Conservation (phyloP, 1,140 invertebrate genomes). For the Drosophila melanica region DNA sequence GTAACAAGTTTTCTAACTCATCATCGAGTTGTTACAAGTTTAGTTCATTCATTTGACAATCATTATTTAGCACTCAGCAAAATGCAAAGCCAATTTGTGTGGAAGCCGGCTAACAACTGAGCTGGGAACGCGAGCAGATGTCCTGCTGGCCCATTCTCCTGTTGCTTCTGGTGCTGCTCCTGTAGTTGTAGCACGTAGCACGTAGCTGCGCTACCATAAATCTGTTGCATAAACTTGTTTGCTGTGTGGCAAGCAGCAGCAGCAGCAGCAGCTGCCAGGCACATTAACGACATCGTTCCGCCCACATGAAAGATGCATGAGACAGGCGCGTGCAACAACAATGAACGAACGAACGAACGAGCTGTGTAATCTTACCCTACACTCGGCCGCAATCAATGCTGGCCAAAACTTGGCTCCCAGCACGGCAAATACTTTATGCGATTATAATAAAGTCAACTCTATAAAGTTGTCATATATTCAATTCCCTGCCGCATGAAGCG, state of each 20-base stretch:
- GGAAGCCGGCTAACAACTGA: slow-evolving; percentile 12
- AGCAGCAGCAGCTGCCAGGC: slow-evolving; percentile 32
- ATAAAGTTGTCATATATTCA: slow-evolving; percentile 81
- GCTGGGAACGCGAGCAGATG: slow-evolving; percentile 45
- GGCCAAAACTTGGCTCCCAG: slow-evolving; percentile 29
- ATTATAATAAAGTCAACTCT: slow-evolving; percentile 79
- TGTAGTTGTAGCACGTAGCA: slow-evolving; percentile 45
- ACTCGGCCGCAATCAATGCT: slow-evolving; percentile 6
- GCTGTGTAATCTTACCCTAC: slow-evolving; percentile 3
- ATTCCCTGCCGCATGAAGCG: slow-evolving; percentile 58
- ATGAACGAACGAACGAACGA: slow-evolving; percentile 20
- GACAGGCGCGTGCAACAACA: slow-evolving; percentile 42
- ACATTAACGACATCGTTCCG: slow-evolving; percentile 57
- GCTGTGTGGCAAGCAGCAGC: slow-evolving; percentile 1
- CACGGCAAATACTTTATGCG: slow-evolving; percentile 74
- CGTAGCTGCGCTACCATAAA: slow-evolving; percentile 68
- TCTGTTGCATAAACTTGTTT: slow-evolving; percentile 75
- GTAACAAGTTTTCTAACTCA: slow-evolving; percentile 38
- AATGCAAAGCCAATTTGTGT: slow-evolving; percentile 49
- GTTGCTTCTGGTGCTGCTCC: not conserved
- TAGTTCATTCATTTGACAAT: slow-evolving; percentile 36
- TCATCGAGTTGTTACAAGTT: slow-evolving; percentile 30
- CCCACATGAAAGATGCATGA: slow-evolving; percentile 75
- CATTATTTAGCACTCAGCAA: slow-evolving; percentile 25
- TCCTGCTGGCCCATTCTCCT: slow-evolving; percentile 8